These are phyloP conservation scores for Daptonema setosum DNA, from an alignment of 2,888 invertebrate species.

Conservation along the genomic window DNA sequence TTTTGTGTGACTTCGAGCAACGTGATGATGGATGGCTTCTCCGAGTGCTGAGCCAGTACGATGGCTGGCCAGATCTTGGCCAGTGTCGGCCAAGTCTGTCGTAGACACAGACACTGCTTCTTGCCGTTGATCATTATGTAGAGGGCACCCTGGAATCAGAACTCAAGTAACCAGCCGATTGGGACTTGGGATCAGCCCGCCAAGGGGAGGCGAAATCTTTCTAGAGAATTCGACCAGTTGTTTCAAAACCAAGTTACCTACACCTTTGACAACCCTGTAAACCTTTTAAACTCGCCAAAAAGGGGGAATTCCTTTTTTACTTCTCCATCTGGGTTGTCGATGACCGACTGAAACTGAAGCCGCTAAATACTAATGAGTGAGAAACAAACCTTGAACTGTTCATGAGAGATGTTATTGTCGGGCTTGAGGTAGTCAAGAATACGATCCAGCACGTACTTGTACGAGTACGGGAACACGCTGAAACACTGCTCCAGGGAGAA, in stretches of 20 bases:
- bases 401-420: slow-evolving; percentile 42
- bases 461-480: slow-evolving; percentile 46
- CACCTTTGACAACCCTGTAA: too few relatives aligned
- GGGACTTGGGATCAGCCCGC: too few relatives aligned
- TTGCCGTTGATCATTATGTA: slow-evolving; percentile 51
- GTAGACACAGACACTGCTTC: slow-evolving; percentile 41
- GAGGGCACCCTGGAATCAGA: slow-evolving; percentile 42
- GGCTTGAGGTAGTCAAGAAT: slow-evolving; percentile 37
- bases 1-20: slow-evolving; percentile 30
- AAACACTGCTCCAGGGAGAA: slow-evolving; percentile 42
- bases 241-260: too few relatives aligned
- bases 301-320: too few relatives aligned
- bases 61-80: slow-evolving; percentile 54
- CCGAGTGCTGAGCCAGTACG: slow-evolving; percentile 52
- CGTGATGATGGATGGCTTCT: slow-evolving; percentile 43
- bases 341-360: too few relatives aligned
- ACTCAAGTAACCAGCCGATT: too few relatives aligned
- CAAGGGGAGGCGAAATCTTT: too few relatives aligned
- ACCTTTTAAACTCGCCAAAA: too few relatives aligned
- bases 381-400: slow-evolving; percentile 48
- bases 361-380: too few relatives aligned
- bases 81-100: slow-evolving; percentile 53
- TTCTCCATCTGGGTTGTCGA: too few relatives aligned
- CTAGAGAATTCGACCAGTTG: too few relatives aligned
- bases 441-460: slow-evolving; percentile 43